These are phyloP conservation scores for Gisinianus flammeolus DNA, from an alignment of 2,888 invertebrate genomes.

Conservation along the genomic window DNA sequence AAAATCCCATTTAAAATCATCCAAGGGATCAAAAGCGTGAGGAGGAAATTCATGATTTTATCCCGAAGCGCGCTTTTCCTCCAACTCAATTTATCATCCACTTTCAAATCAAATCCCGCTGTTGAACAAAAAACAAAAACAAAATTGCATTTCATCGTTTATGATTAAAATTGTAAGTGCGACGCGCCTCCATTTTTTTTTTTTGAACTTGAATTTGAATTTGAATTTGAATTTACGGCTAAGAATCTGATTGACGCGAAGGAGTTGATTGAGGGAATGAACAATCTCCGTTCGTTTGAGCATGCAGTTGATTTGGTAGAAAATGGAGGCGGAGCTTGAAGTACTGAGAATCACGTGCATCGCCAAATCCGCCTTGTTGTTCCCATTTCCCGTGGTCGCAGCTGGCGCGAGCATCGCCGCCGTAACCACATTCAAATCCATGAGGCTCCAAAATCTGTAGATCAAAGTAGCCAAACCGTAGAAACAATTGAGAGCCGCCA, in stretches of 20 bases:
- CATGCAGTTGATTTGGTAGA: neutral
- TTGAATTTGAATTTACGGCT: neutral
- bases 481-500: neutral
- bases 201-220: neutral
- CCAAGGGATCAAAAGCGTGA: neutral
- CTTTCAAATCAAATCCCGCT: neutral
- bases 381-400: too few species aligned
- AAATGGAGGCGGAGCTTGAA: neutral
- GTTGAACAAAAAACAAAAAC: neutral
- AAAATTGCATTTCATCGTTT: too few species aligned
- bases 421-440: too few species aligned
- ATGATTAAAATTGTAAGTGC: too few species aligned
- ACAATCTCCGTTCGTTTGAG: neutral
- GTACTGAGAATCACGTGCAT: neutral
- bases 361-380: neutral
- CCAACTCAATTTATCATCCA: neutral
- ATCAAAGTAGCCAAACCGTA: neutral
- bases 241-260: neutral
- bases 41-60: neutral
- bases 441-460: neutral
- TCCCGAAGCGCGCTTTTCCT: neutral
- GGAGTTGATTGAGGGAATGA: neutral
- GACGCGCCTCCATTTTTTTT: too few species aligned
- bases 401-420: too few species aligned
- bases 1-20: neutral